A percentile compares a stretch with the other conserved stretches of the same genome.
Conservation (phyloP, 2,797 vertebrate species). For the Rhabdophis nuchalis region DNA sequence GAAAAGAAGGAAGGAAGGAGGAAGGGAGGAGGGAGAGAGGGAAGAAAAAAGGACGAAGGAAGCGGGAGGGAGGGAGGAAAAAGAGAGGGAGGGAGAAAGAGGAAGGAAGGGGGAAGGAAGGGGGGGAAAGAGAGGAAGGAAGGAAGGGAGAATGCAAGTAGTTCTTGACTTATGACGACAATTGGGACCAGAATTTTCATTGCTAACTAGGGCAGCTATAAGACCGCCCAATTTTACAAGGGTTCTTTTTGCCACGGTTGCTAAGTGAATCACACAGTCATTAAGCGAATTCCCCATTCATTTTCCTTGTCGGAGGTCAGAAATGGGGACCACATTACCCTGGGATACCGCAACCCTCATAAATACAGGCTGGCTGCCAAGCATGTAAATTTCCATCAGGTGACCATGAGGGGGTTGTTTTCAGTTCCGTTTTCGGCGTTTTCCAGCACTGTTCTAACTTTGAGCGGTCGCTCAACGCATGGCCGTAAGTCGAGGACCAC, state of each 20-base stretch:
- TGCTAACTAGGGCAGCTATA: background rate
- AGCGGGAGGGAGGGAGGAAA: fast-evolving
- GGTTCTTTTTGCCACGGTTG: background rate
- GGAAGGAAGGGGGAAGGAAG: too few species aligned
- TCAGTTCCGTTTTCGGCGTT: too few species aligned
- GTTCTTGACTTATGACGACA: background rate
- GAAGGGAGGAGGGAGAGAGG: too few species aligned
- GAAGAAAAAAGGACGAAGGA: too few species aligned
- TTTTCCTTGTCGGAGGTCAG: background rate
- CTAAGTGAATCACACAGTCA: background rate
- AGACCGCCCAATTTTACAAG: background rate
- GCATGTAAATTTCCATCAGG: fast-evolving
- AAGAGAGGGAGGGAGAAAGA: too few species aligned
- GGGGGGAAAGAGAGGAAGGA: too few species aligned
- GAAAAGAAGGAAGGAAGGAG: too few species aligned
- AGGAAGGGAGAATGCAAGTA: background rate
- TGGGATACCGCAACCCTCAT: background rate
- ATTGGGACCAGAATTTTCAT: background rate
- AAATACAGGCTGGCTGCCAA: background rate
- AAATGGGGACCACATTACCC: background rate
- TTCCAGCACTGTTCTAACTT: background rate
- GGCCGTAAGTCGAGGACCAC: background rate
- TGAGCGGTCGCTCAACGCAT: fast-evolving
- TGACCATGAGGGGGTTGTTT: background rate
- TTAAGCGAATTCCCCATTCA: background rate